A percentile compares a stretch with the other conserved stretches of the same genome.
Evolutionary conservation across 2,797 vertebrate genomes (phyloP).

Genomic region (Eulemur rubriventer): DNA sequence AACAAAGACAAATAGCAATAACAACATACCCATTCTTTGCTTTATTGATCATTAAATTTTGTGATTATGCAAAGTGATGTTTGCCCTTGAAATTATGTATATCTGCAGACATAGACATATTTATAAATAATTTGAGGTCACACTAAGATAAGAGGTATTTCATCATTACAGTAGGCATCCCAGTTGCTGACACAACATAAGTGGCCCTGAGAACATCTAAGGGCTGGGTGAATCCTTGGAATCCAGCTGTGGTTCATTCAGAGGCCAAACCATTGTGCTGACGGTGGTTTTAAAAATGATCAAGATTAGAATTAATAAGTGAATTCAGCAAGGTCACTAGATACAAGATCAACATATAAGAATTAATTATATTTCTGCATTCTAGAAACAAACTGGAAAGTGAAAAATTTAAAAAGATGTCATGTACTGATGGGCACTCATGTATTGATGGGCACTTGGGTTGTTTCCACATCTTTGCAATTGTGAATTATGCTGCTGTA

Average conservation of each 20-base stretch:
- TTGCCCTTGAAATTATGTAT: background rate
- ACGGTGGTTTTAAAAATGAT: background rate
- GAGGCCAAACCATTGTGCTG: background rate
- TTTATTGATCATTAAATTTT: constrained; percentile 12
- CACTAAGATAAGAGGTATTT: background rate
- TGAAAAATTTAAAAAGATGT: background rate
- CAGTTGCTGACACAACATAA: background rate
- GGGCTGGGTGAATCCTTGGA: background rate
- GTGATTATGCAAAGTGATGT: background rate
- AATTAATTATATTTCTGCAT: background rate
- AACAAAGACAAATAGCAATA: background rate
- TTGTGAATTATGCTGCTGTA: no score
- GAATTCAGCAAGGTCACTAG: background rate
- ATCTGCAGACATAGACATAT: background rate
- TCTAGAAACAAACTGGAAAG: background rate
- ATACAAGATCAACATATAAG: background rate
- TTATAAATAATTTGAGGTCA: constrained; percentile 10
- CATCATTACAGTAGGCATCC: background rate
- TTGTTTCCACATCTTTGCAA: no score
- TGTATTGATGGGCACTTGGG: no score
- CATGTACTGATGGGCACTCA: background rate
- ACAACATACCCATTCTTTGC: background rate
- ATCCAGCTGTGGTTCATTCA: background rate
- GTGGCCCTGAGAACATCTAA: background rate
- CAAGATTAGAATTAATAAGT: background rate